Base-by-base conservation (phyloP, 2,113 vertebrate genomes). In the Onychostruthus taczanowskii region DNA sequence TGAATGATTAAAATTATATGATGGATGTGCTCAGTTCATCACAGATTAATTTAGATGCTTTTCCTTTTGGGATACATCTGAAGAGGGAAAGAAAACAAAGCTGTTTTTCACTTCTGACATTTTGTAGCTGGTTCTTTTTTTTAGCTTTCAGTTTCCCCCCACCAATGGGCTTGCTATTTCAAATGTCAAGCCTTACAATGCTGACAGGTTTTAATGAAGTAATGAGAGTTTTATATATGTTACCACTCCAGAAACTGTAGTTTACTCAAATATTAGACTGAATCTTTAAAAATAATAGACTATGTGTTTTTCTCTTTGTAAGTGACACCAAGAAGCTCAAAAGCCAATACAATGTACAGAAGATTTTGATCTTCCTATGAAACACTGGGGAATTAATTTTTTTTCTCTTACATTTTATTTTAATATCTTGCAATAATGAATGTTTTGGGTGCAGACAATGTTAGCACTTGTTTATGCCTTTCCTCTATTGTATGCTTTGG, bases 71-170 rank as follows among this genome's bases (percentile, higher is more conserved):
- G 52, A 87, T 61, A 47, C 23, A 31, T 83, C 67, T 49, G 72
- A 91, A 62, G 27, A 80, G n/a, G 26, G 82, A 92, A 95, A 59
- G 79, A 95, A 96, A 95, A 90, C 79, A 93, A 86, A 90, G 87
- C 56, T 78, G 68, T 74, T 96, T 94, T 95, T 95, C 94, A 90
- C 88, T 72, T 72, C 30, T 89, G 90, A 87, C 85, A 76, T 88
- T 81, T 93, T 86, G 59, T 59, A 86, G 55, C 20, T 18, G 1
- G 7, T 4, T 28, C 31, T n/a, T 82, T 56, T 53, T 58, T 16
- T 52, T 55, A 63, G 55, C 41, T 87, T 81, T 88, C 41, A 47
- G 64, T 33, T 72, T 89, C 61, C 49, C 41, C n/a, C 39, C 10
- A 26, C 74, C 85, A 92, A 59, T 64, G 52, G 50, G 39, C 28